Percentiles rank a stretch among this genome's conserved stretches.
These are phyloP conservation scores for Noctua pronuba DNA, from an alignment of 2,888 invertebrate genomes.

Conservation along the genomic window DNA sequence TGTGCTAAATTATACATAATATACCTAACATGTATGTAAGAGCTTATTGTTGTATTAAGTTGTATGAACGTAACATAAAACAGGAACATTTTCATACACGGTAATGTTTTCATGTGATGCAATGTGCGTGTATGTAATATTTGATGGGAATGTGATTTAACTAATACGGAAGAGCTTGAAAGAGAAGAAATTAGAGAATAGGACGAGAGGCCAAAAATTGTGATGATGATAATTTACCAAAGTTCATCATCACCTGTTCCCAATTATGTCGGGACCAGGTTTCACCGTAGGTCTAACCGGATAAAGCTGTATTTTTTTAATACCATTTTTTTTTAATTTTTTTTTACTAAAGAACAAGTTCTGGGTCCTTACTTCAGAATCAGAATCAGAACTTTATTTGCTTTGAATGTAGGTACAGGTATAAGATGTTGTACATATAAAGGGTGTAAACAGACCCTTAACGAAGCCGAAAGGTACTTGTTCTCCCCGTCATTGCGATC, in stretches of 20 bases:
- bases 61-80: slow-evolving; percentile 21
- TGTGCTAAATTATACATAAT: slow-evolving; percentile 30
- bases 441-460: too few relatives aligned
- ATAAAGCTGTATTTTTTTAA: neutral
- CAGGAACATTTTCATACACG: slow-evolving; percentile 8
- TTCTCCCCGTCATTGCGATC: too few relatives aligned
- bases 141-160: neutral
- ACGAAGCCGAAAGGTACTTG: too few relatives aligned
- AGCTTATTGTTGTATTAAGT: slow-evolving; percentile 14
- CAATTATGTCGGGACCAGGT: neutral
- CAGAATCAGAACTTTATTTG: too few relatives aligned
- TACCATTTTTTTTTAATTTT: neutral
- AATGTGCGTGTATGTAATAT: slow-evolving; percentile 9
- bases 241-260: neutral
- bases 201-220: neutral
- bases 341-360: too few relatives aligned
- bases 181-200: neutral
- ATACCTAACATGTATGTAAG: slow-evolving; percentile 11
- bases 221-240: neutral
- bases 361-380: too few relatives aligned
- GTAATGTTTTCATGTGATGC: slow-evolving; percentile 22
- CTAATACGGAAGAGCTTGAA: neutral
- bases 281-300: neutral
- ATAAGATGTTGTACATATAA: too few relatives aligned
- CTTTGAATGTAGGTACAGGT: too few relatives aligned